Evolutionary conservation across 2,888 invertebrate species (phyloP).

Genomic region (Melieria picta): DNA sequence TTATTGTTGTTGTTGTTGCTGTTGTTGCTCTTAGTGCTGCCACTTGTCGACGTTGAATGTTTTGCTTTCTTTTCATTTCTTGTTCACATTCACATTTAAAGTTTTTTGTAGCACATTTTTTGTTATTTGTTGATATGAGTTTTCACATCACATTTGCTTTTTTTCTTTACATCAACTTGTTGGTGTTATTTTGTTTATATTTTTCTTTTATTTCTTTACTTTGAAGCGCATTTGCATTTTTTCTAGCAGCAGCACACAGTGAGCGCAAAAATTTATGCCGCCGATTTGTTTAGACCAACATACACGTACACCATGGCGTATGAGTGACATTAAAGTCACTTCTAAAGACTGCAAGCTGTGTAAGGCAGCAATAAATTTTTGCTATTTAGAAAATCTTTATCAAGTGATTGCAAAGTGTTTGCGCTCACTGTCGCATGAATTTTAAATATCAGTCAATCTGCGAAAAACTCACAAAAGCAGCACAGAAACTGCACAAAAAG

Average conservation of each 20-base stretch:
- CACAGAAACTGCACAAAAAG: conserved; percentile 27
- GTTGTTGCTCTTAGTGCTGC: neutral
- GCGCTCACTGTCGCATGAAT: conserved; percentile 29
- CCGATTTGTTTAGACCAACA: too few relatives aligned
- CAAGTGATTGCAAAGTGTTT: neutral
- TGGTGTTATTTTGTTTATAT: conserved; percentile 7
- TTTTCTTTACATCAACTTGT: neutral
- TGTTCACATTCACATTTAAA: conserved; percentile 17
- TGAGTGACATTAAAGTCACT: conserved; percentile 3
- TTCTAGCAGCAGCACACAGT: neutral
- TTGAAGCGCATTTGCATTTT: conserved; percentile 17
- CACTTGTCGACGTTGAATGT: neutral
- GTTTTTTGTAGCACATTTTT: conserved; percentile 3
- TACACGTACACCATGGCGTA: neutral
- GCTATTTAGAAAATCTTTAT: neutral
- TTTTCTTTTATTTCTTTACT: conserved; percentile 4
- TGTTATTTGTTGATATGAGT: neutral
- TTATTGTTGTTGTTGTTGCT: neutral
- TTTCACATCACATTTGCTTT: neutral
- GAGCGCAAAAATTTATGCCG: too few relatives aligned
- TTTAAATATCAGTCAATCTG: conserved; percentile 34
- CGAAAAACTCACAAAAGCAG: neutral
- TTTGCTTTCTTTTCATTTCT: neutral
- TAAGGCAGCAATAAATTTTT: neutral
- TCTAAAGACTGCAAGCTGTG: neutral